These are phyloP conservation scores for Acanthaster planci DNA, from an alignment of 35 echinoderm and acorn worm species.

Conservation along the genomic window DNA sequence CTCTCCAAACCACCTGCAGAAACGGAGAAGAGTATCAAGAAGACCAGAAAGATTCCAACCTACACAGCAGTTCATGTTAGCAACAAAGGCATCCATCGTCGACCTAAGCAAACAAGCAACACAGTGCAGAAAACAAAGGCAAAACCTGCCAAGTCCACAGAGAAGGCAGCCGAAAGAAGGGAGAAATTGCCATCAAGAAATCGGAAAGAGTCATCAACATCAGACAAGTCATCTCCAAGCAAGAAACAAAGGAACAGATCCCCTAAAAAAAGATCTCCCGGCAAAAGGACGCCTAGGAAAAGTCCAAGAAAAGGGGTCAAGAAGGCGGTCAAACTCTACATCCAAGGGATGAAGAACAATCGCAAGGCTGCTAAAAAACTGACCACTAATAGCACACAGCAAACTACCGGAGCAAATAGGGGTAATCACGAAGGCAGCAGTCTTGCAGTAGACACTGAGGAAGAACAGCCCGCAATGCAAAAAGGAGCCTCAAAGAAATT, in stretches of 20 bases:
- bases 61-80: neutral
- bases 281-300: slow-evolving; percentile 32
- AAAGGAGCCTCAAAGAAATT: neutral
- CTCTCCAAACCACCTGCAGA: neutral
- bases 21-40: neutral
- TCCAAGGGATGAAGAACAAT: slow-evolving; percentile 23
- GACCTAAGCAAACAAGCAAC: neutral
- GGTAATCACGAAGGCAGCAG: neutral
- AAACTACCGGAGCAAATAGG: neutral
- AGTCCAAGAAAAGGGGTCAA: slow-evolving; percentile 39
- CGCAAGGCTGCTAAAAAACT: neutral
- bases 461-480: neutral
- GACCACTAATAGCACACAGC: neutral
- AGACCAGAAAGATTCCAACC: slow-evolving; percentile 9
- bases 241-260: slow-evolving; percentile 19
- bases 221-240: neutral
- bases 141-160: neutral
- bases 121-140: slow-evolving; percentile 13
- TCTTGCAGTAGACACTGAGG: neutral
- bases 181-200: neutral
- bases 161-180: neutral
- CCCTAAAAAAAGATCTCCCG: slow-evolving; percentile 4
- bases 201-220: neutral
- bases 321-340: slow-evolving; percentile 32
- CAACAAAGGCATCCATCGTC: no score